Evolutionary conservation across 2,888 invertebrate species (phyloP).

Genomic region (Zonitis immaculata): DNA sequence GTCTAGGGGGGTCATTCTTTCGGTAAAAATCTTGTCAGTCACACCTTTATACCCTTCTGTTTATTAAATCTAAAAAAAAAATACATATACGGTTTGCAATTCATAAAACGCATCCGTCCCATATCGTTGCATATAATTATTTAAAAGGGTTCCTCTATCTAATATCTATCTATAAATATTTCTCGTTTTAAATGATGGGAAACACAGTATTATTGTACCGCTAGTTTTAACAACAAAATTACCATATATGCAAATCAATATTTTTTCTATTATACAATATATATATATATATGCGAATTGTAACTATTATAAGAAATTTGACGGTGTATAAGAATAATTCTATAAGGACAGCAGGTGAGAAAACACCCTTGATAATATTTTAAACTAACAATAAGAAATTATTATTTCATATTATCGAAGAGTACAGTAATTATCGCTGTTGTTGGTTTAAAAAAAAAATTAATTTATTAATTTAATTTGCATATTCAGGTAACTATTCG

Average conservation of each 20-base stretch:
- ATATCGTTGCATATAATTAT: constrained; percentile 39
- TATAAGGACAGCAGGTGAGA: constrained; percentile 24
- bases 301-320: constrained; percentile 13
- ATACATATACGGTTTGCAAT: constrained; percentile 20
- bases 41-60: constrained; percentile 49
- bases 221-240: constrained; percentile 14
- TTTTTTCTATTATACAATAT: too few species aligned
- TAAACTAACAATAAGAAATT: too few species aligned
- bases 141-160: constrained; percentile 10
- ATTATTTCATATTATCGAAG: too few species aligned
- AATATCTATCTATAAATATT: not conserved
- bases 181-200: constrained; percentile 12
- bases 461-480: constrained; percentile 41
- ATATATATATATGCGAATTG: constrained; percentile 22
- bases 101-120: constrained; percentile 25
- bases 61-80: constrained; percentile 34
- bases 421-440: constrained; percentile 37
- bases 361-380: too few species aligned
- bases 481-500: constrained; percentile 39
- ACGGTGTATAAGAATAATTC: not conserved
- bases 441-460: too few species aligned
- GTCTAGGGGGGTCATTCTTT: constrained; percentile 30
- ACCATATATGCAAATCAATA: constrained; percentile 31
- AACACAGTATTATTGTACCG: constrained; percentile 5
- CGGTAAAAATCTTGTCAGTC: constrained; percentile 48